Evolutionary conservation across 2,888 invertebrate genomes (phyloP).

Genomic region (Argynnis bischoffii): DNA sequence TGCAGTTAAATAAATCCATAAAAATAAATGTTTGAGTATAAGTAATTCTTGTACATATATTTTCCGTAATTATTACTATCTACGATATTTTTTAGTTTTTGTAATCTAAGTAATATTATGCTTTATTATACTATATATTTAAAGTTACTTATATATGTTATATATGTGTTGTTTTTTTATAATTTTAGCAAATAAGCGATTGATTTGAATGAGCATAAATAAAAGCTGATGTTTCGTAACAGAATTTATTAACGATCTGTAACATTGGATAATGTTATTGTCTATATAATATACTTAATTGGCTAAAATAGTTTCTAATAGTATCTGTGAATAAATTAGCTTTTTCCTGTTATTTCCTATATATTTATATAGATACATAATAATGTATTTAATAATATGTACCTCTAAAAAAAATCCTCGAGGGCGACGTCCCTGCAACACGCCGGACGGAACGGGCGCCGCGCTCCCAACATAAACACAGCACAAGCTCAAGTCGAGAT

Average conservation of each 20-base stretch:
- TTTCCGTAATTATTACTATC: too few species aligned
- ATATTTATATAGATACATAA: slow-evolving; percentile 4
- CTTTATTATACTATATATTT: too few species aligned
- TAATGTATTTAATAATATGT: slow-evolving; percentile 42
- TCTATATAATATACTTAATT: too few species aligned
- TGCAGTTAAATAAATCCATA: too few species aligned
- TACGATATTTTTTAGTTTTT: too few species aligned
- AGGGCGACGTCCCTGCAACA: slow-evolving; percentile 75
- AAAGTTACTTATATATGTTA: too few species aligned
- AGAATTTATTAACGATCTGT: slow-evolving; percentile 61
- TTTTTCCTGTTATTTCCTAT: not conserved
- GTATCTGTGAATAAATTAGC: too few species aligned
- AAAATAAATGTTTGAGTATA: too few species aligned
- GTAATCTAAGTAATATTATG: too few species aligned
- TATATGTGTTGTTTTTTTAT: too few species aligned
- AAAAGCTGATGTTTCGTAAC: slow-evolving; percentile 45
- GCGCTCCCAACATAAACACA: slow-evolving; percentile 80
- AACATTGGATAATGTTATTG: not conserved
- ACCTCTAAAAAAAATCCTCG: slow-evolving; percentile 73
- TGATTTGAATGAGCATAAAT: not conserved
- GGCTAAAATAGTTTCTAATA: too few species aligned
- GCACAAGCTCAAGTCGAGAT: slow-evolving; percentile 71
- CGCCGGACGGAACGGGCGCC: slow-evolving; percentile 70
- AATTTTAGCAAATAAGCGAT: not conserved
- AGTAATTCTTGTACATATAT: too few species aligned